These are phyloP conservation scores for Bos indicus DNA, from an alignment of 2,113 vertebrate genomes.

Conservation along the genomic window DNA sequence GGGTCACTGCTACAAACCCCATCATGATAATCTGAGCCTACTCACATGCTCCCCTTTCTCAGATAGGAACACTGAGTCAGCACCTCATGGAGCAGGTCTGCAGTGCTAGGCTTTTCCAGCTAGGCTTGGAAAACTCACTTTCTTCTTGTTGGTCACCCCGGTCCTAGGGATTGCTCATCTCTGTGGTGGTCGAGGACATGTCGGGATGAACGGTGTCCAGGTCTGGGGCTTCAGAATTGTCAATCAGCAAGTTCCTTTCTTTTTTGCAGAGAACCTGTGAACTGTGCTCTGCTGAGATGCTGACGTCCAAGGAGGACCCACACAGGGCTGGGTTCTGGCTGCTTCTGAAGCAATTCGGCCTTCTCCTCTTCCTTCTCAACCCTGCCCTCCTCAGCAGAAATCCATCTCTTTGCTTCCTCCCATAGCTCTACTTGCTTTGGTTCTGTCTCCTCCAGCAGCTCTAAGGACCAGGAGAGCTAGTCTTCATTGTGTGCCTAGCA, in stretches of 20 bases:
- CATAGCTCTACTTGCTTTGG: neutral
- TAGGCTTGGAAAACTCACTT: neutral
- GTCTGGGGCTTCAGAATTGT: neutral
- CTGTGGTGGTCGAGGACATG: neutral
- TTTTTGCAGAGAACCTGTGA: neutral
- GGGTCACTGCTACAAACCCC: neutral
- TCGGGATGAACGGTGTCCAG: neutral
- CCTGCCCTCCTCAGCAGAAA: neutral
- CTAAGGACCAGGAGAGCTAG: neutral
- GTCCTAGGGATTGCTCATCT: neutral
- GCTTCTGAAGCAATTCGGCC: neutral
- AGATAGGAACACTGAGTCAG: neutral
- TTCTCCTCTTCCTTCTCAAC: neutral
- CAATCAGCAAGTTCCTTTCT: neutral
- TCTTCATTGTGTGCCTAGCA: accelerated
- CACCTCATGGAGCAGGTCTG: neutral
- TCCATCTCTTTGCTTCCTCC: neutral
- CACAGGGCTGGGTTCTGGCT: neutral
- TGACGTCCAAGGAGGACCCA: neutral
- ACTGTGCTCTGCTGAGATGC: neutral
- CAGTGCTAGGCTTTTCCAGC: neutral
- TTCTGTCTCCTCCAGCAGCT: neutral
- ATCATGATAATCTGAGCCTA: neutral
- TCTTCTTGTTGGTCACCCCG: neutral
- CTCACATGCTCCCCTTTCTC: neutral